A percentile compares a stretch with the other conserved stretches of the same genome.
These are phyloP conservation scores for Haliclystus octoradiatus DNA, from an alignment of 30 jellyfish, hydroid and myxozoan genomes.

Conservation along the genomic window DNA sequence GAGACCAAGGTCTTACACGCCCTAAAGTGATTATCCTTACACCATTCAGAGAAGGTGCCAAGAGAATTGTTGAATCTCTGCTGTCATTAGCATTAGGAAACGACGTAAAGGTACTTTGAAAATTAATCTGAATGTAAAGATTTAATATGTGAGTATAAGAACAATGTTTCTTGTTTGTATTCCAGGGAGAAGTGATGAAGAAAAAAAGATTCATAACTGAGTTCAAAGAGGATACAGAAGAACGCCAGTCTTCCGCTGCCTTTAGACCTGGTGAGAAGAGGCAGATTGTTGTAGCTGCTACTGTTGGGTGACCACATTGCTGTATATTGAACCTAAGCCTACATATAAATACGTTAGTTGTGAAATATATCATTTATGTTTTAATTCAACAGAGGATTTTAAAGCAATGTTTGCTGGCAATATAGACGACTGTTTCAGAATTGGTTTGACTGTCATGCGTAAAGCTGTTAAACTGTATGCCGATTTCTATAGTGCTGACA, in stretches of 20 bases:
- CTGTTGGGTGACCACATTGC: no score
- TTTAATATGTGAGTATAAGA: no score
- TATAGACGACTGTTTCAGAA: conserved; percentile 83
- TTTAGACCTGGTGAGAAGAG: no score
- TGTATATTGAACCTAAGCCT: no score
- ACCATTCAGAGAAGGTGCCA: conserved; percentile 82
- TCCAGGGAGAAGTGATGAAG: conserved; percentile 83
- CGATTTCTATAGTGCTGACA: conserved; percentile 71
- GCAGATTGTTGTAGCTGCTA: no score
- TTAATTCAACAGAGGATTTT: conserved; percentile 96
- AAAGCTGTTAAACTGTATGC: conserved; percentile 70
- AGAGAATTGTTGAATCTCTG: conserved; percentile 42
- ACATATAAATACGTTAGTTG: no score
- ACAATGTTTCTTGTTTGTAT: neutral
- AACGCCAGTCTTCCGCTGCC: no score
- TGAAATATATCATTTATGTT: no score
- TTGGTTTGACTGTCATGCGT: conserved; percentile 71
- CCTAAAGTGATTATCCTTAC: conserved; percentile 79
- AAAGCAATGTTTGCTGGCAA: conserved; percentile 87
- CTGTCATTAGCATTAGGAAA: conserved; percentile 45
- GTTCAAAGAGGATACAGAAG: conserved; percentile 34
- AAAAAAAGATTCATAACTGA: conserved; percentile 62
- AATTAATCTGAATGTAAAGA: no score
- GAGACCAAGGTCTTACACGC: conserved; percentile 94
- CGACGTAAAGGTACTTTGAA: conserved; percentile 54